Conservation (phyloP, 1,140 invertebrate species). For the Neodiprion virginianus region DNA sequence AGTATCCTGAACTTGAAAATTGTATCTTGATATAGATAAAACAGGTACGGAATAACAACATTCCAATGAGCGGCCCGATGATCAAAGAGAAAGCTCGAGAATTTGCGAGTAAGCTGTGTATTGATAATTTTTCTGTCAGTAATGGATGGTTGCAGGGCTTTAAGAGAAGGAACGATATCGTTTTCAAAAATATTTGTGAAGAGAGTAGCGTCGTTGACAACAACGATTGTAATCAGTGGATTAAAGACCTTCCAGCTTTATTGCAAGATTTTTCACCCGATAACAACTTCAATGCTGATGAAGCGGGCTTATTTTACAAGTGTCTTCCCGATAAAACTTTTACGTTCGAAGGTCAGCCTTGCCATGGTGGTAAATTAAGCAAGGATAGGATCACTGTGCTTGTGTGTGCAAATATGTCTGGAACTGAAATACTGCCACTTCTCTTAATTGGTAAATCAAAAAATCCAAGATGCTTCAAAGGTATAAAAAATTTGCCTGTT, state of each 20-base stretch:
- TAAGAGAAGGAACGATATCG: not conserved
- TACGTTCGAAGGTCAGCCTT: conserved; percentile 11
- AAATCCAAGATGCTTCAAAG: too few relatives aligned
- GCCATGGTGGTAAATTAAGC: too few relatives aligned
- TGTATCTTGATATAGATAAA: conserved; percentile 30
- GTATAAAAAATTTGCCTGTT: not conserved
- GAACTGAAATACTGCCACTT: not conserved
- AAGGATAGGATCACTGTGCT: conserved; percentile 21
- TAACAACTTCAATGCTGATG: conserved; percentile 27
- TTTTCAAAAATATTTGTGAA: not conserved
- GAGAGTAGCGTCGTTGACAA: not conserved
- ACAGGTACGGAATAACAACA: conserved; percentile 22
- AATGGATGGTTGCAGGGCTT: conserved; percentile 30
- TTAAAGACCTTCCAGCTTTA: conserved; percentile 12
- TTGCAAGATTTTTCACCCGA: conserved; percentile 18
- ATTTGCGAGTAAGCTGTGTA: conserved; percentile 23
- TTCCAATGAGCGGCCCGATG: conserved; percentile 23
- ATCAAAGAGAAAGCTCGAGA: conserved; percentile 32
- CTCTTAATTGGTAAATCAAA: conserved; percentile 12
- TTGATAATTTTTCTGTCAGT: conserved; percentile 28
- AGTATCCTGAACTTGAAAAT: conserved; percentile 25
- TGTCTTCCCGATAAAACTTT: conserved; percentile 22
- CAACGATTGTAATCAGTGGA: conserved; percentile 16
- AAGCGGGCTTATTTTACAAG: conserved; percentile 22
- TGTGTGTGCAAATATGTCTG: conserved; percentile 21